Percentiles rank a stretch among this genome's conserved stretches.
Conservation (phyloP, 2,888 invertebrate genomes). For the Megalurothrips usitatus region DNA sequence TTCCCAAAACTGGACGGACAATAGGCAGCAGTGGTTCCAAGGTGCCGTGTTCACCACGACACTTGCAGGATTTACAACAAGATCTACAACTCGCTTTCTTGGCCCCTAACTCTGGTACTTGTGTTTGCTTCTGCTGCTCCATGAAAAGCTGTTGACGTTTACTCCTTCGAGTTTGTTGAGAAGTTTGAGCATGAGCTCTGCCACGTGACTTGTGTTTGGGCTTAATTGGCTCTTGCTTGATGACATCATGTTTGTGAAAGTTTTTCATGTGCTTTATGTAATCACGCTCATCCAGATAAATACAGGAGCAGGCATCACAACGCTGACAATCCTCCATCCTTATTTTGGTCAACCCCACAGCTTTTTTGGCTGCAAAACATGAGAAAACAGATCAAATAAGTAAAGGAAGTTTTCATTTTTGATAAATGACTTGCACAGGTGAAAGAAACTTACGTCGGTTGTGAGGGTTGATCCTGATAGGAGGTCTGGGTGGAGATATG, state of each 20-base stretch:
- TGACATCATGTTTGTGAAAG: slow-evolving; percentile 38
- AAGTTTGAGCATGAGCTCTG: not conserved
- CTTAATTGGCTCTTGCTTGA: slow-evolving; percentile 30
- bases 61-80: slow-evolving; percentile 39
- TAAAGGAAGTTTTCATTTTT: not conserved
- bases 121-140: not conserved
- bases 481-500: not conserved
- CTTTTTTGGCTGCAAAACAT: slow-evolving; percentile 37
- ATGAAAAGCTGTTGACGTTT: not conserved
- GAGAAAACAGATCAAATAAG: slow-evolving; percentile 27
- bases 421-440: not conserved
- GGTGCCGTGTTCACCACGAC: slow-evolving; percentile 33
- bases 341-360: slow-evolving; percentile 41
- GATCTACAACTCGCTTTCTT: slow-evolving; percentile 36
- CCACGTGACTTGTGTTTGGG: not conserved
- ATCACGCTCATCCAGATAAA: slow-evolving; percentile 42
- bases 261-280: slow-evolving; percentile 43
- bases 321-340: slow-evolving; percentile 42
- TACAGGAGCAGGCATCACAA: slow-evolving; percentile 43
- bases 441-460: not conserved
- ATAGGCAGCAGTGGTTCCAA: not conserved
- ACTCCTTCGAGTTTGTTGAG: not conserved
- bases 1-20: not conserved
- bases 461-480: not conserved
- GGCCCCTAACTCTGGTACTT: not conserved